Evolutionary conservation across 1,140 invertebrate species (phyloP).

Genomic region (Rhopalosiphum maidis): DNA sequence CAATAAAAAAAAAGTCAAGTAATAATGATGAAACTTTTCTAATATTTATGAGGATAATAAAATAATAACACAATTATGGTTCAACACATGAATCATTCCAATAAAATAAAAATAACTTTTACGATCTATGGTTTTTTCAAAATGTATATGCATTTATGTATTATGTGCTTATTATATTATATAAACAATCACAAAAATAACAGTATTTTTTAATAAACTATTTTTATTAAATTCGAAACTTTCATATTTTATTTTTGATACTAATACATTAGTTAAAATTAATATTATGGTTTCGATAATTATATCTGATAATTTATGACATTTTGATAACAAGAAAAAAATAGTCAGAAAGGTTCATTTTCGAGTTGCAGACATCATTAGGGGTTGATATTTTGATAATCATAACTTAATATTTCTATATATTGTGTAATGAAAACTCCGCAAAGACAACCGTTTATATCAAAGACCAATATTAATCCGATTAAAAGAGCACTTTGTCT

Average conservation of each 20-base stretch:
- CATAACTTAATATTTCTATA: conserved; percentile 49
- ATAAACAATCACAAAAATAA: not conserved
- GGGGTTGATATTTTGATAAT: not conserved
- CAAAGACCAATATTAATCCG: conserved; percentile 50
- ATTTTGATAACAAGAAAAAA: not conserved
- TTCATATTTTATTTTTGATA: not conserved
- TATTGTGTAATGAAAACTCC: conserved; percentile 35
- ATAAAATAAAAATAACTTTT: not conserved
- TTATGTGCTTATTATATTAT: not conserved
- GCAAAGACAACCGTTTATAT: conserved; percentile 38
- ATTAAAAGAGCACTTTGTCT: conserved; percentile 56
- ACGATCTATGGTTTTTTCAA: not conserved
- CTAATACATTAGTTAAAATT: not conserved
- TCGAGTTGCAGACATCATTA: conserved; percentile 25
- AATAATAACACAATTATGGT: not conserved
- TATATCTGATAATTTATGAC: not conserved
- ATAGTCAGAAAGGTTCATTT: not conserved
- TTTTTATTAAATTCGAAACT: not conserved
- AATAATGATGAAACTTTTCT: conserved; percentile 42
- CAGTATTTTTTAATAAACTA: not conserved
- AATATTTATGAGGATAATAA: conserved; percentile 27
- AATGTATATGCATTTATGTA: not conserved
- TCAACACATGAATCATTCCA: not conserved
- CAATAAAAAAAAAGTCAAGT: conserved; percentile 21
- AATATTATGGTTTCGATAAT: not conserved